Evolutionary conservation across 2,113 vertebrate species (phyloP), one percentile per base, ranked within the genome.

Genomic region (Caranx melampygus): DNA sequence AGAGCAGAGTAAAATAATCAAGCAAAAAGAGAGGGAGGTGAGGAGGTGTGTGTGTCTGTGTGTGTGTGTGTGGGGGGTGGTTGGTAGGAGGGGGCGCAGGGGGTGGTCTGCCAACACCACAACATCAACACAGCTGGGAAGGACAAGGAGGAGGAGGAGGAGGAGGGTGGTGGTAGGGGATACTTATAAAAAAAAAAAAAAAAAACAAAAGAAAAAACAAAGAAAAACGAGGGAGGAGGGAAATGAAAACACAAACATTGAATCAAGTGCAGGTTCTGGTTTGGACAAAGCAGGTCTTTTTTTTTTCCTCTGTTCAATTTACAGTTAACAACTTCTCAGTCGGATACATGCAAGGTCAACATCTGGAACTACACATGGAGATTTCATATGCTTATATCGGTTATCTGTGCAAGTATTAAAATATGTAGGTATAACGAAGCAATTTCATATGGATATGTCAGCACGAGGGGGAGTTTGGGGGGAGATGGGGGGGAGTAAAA

Each of bases 401-500:
- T 93, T 94, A 95, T 93, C 94, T 95, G 96, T 95, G 95, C 94
- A 94, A 93, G 94, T 95, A 94, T 92, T 91, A 95, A 92, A 95
- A 95, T 91, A 92, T 93, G 95, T 92, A 95, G 91, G 92, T 93
- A 92, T 92, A 95, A 92, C 87, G 93, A 94, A 90, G 94, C 61
- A 89, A 89, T 87, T 91, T 93, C 85, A 90, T 92, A 92, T 78
- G 91, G 93, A 93, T 94, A 84, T 90, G 94, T 93, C 93, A 93
- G 92, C 94, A 95, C 91, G 85, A 51, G 88, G 65, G 91, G 82
- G 62, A 31, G 26, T 26, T 26, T 26, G 26, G 26, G 26, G 26
- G 26, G 26, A 26, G 26, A 26, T 26, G 26, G 26, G 91, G 82
- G 63, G 34, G 72, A 49, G 55, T 55, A 82, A 83, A 62, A 68